Conservation (phyloP, 2,113 vertebrate species). For the Callopanchax toddi region DNA sequence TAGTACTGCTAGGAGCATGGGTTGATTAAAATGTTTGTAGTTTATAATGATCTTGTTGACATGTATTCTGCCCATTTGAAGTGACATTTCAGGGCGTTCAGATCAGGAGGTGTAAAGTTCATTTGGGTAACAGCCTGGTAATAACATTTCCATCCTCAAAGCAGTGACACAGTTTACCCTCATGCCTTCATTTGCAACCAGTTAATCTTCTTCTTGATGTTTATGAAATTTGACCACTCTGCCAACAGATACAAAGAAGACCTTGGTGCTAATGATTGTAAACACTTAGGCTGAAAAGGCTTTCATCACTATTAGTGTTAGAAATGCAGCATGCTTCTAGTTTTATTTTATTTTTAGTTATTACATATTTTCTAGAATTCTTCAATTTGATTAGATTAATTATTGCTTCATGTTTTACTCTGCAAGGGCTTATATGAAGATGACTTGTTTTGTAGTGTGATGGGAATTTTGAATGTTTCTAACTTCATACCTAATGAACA, state of each 20-base stretch:
- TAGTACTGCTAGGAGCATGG: not conserved
- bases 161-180: not conserved
- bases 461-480: too few relatives aligned
- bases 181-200: not conserved
- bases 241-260: not conserved
- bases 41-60: too few relatives aligned
- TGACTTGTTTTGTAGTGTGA: too few relatives aligned
- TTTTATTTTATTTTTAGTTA: too few relatives aligned
- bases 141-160: too few relatives aligned
- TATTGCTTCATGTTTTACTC: constrained; percentile 24
- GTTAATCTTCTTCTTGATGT: not conserved
- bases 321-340: too few relatives aligned
- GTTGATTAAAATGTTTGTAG: not conserved
- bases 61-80: constrained; percentile 11
- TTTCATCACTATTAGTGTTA: constrained; percentile 13
- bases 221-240: constrained; percentile 15
- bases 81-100: constrained; percentile 22
- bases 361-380: constrained; percentile 7
- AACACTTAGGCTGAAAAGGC: constrained; percentile 24
- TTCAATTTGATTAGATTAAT: constrained; percentile 1
- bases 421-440: constrained; percentile 34
- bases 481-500: too few relatives aligned
- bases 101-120: constrained; percentile 30
- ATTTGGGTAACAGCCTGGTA: not conserved
- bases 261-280: constrained; percentile 15